A percentile compares a stretch with the other conserved stretches of the same genome.
These are phyloP conservation scores for Pseudorectes ferrugineus DNA, from an alignment of 2,113 vertebrate species.

Conservation along the genomic window DNA sequence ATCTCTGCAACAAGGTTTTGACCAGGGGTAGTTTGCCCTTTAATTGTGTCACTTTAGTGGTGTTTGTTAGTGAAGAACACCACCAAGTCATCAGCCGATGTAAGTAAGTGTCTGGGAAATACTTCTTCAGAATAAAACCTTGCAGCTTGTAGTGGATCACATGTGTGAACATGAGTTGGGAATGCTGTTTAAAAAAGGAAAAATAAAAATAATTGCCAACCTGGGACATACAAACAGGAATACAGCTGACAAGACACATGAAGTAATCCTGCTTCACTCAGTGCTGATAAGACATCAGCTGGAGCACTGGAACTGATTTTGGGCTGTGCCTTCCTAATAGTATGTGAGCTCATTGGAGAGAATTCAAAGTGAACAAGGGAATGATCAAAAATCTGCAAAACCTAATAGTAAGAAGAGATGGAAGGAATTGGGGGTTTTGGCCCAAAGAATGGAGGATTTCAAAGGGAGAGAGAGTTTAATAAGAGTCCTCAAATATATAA, in stretches of 20 bases:
- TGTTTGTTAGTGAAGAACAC: background rate
- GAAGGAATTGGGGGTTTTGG: background rate
- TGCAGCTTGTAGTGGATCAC: background rate
- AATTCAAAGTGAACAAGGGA: background rate
- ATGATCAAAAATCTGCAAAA: background rate
- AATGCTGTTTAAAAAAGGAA: background rate
- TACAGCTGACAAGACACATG: conserved; percentile 34
- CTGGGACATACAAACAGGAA: background rate
- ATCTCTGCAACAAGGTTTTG: background rate
- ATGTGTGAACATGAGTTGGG: conserved; percentile 9
- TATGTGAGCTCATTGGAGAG: conserved; percentile 3
- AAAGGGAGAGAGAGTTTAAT: background rate
- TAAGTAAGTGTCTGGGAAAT: background rate
- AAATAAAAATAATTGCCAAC: background rate
- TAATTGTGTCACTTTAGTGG: background rate
- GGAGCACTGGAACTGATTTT: background rate
- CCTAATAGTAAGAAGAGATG: background rate
- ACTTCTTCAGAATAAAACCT: background rate
- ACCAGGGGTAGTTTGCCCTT: background rate
- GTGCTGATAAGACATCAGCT: conserved; percentile 55
- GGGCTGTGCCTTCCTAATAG: background rate
- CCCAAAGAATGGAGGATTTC: background rate
- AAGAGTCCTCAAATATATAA: background rate
- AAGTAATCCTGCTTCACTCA: conserved; percentile 57
- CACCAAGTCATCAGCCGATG: background rate